phyloP scores from a whole-genome alignment of 2,113 vertebrate genomes.

The Phycodurus eques region DNA sequence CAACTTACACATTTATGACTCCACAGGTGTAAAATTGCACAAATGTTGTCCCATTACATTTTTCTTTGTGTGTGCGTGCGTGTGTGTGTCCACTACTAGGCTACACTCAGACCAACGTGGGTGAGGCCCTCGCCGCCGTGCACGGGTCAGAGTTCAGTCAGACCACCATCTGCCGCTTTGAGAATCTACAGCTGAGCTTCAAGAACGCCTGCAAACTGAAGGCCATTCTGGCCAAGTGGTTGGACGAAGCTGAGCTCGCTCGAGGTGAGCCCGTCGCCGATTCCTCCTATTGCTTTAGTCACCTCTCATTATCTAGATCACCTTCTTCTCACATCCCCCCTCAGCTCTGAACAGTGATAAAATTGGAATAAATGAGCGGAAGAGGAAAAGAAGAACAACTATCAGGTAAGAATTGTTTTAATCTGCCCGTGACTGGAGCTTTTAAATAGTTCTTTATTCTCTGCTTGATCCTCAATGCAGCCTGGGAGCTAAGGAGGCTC shows the following conservation, averaged over 20 bases:
- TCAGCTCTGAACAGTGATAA: slow-evolving; percentile 94
- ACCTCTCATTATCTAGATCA: background rate
- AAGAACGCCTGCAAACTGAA: slow-evolving; percentile 98
- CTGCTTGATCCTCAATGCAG: slow-evolving; percentile 61
- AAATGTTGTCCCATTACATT: background rate
- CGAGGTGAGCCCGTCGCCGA: slow-evolving; percentile 78
- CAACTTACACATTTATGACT: too few species aligned
- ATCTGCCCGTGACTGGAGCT: background rate
- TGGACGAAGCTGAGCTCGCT: slow-evolving; percentile 95
- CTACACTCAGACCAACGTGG: slow-evolving; percentile 97
- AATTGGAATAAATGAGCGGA: slow-evolving; percentile 90
- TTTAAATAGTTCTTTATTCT: background rate
- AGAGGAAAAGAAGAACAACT: slow-evolving; percentile 94
- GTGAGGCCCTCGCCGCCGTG: slow-evolving; percentile 93
- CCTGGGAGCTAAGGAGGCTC: slow-evolving; percentile 91
- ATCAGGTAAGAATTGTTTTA: slow-evolving; percentile 80
- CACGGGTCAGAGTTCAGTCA: slow-evolving; percentile 98
- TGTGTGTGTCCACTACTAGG: slow-evolving; percentile 68
- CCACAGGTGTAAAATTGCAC: background rate
- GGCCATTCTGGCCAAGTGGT: slow-evolving; percentile 93
- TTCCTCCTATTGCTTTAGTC: background rate
- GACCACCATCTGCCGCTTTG: slow-evolving; percentile 97
- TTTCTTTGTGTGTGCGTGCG: background rate
- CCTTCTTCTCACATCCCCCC: slow-evolving; percentile 9
- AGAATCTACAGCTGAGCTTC: slow-evolving; percentile 97